Base-by-base conservation (phyloP, 2,113 vertebrate genomes). In the Ardeotis arabs region DNA sequence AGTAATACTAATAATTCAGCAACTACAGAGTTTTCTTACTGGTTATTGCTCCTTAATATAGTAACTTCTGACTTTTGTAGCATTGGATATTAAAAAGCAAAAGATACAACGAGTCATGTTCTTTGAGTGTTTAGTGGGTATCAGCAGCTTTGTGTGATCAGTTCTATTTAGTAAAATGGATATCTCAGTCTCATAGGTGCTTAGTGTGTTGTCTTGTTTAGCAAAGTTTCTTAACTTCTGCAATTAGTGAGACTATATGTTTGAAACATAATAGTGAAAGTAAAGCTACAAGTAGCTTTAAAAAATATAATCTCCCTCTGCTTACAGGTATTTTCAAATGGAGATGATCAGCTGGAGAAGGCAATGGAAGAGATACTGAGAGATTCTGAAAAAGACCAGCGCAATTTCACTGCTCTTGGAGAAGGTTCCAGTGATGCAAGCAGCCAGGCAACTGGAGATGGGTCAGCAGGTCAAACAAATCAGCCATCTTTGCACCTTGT, bases 291-390 rank as follows among this genome's bases (percentile, higher is more conserved):
- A 2, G 4, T 55, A 21, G 8, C 29, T 93, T 81, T n/a, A 29
- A 60, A 53, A 72, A 41, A 15, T 5, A 4, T 45, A 1, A 13
- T 63, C 15, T 83, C 29, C 14, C 84, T 20, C 22, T 92, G 24
- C 27, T 68, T 53, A 20, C 97, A 99, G 99, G 99, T 99, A 77
- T 98, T 99, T 96, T 99, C 98, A 93, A 98, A 99, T 95, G 99
- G 98, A 68, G 99, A 98, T 92, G 99, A 99, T 91, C 99, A 99
- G 95, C 64, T 99, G 95, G 99, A 99, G 96, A 99, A 99, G 95
- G 99, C 99, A 25, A 99, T 99, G 99, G 99, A 99, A 95, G 99
- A 99, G 91, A 98, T 99, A 39, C 94, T 99, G 93, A 98, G 98
- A 75, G 99, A 99, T 96, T 98, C 97, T 39, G 98, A 98, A 89